phyloP scores from a whole-genome alignment of 2,797 vertebrate genomes.

The Nannoperca obscura region DNA sequence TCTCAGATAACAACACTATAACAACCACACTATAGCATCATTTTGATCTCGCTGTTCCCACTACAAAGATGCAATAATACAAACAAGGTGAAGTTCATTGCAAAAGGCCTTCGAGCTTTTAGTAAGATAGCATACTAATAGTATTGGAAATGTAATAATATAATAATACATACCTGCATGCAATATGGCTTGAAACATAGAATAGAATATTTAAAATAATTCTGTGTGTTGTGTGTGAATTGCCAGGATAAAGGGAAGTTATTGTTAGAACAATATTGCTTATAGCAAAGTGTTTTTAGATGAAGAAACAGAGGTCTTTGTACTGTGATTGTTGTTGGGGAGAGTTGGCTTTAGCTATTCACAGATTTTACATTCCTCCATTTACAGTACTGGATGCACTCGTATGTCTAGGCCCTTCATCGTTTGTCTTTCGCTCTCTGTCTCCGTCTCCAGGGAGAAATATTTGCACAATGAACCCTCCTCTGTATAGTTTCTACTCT shows the following conservation, averaged over 20 bases:
- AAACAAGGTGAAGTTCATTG: slow-evolving; percentile 27
- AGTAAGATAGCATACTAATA: neutral
- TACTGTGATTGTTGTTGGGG: neutral
- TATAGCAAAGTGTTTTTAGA: slow-evolving; percentile 51
- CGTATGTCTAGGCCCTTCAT: slow-evolving; percentile 42
- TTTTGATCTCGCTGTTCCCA: slow-evolving; percentile 22
- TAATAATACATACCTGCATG: neutral
- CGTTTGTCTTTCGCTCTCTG: slow-evolving; percentile 34
- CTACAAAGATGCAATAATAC: slow-evolving; percentile 29
- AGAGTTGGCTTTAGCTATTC: slow-evolving; percentile 23
- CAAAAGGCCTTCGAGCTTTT: slow-evolving; percentile 37
- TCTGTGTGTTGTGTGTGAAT: slow-evolving; percentile 11
- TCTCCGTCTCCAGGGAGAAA: slow-evolving; percentile 70
- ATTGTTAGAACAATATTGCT: slow-evolving; percentile 36
- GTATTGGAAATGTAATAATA: neutral
- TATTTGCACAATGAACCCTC: slow-evolving; percentile 63
- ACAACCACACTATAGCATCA: slow-evolving; percentile 11
- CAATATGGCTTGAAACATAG: neutral
- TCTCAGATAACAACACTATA: slow-evolving; percentile 10
- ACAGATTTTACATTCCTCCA: slow-evolving; percentile 47
- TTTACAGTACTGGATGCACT: slow-evolving; percentile 59
- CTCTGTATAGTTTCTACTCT: slow-evolving; percentile 59
- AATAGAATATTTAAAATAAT: too few species aligned
- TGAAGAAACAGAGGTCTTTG: slow-evolving; percentile 28
- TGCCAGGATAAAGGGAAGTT: slow-evolving; percentile 47